Base-by-base conservation (phyloP, 64 coral and sea anemone species). In the Montipora sp. region DNA sequence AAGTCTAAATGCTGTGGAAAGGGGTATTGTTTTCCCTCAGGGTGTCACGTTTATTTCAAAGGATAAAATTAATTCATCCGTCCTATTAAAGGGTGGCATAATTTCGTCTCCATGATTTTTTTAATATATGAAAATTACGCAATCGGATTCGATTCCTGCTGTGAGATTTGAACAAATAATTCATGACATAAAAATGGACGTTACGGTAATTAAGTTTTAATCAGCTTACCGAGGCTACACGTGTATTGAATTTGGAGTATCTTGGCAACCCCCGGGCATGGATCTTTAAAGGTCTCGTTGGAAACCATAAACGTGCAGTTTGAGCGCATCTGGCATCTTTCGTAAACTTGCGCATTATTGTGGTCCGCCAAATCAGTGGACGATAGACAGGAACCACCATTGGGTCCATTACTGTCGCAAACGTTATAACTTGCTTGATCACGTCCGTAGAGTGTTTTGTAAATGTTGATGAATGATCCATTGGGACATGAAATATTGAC, bases 401-500 rank as follows among this genome's bases (percentile, higher is more conserved):
- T 50, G 5, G 61, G 16, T 8, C 48, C n/a, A 9, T 7, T 27
- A 59, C 1, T 13, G 47, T n/a, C 66, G 72, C 90, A 92, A 47
- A 27, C 46, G 16, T 45, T 83, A 58, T 9, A 44, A 66, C 11
- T 78, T 63, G 15, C 90, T 74, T 51, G 24, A 16, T 82, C 80
- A 61, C 55, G 80, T 4, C 90, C 90, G 58, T 85, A 84, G 73
- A 86, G 78, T 19, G 78, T 67, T 45, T 48, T 16, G 16, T 86
- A 59, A 20, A 92, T 47, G 43, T 92, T 92, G 53, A 92, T 92
- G 44, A 92, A 92, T 13, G 90, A 77, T 3, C 43, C 73, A 10
- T 53, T 46, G 21, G 81, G 90, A 76, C 90, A 92, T 4, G 60
- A 48, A 10, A 92, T 20, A 59, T 76, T 68, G n/a, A 46, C 50